phyloP scores from a whole-genome alignment of 2,888 invertebrate species.

The Zootermopsis nevadensis region DNA sequence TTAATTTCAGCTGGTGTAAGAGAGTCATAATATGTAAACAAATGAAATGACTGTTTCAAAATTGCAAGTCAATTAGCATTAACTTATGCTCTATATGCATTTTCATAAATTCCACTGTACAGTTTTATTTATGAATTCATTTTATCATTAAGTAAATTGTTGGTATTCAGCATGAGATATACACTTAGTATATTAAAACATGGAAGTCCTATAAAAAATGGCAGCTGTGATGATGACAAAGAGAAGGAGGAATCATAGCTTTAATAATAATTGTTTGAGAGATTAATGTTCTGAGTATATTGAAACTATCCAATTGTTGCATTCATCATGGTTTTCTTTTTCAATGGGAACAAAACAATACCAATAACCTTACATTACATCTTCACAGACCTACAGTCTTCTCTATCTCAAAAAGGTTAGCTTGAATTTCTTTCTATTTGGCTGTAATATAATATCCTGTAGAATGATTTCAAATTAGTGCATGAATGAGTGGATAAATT shows the following conservation, averaged over 20 bases:
- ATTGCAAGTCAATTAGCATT: too few relatives aligned
- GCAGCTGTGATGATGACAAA: background rate
- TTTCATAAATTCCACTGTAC: too few relatives aligned
- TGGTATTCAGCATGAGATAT: too few relatives aligned
- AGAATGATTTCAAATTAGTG: background rate
- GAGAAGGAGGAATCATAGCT: background rate
- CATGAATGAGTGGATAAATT: background rate
- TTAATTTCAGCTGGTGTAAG: too few relatives aligned
- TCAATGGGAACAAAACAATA: constrained; percentile 35
- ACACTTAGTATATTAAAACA: too few relatives aligned
- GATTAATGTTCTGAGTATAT: background rate
- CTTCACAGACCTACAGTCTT: constrained; percentile 64
- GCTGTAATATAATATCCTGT: background rate
- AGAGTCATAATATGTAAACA: too few relatives aligned
- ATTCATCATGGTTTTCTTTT: constrained; percentile 30
- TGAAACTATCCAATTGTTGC: constrained; percentile 23
- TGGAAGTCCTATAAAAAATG: background rate
- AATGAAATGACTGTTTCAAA: too few relatives aligned
- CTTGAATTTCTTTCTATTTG: constrained; percentile 45
- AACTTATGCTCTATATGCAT: too few relatives aligned
- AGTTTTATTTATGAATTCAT: too few relatives aligned
- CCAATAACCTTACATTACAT: constrained; percentile 36
- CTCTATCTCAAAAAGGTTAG: constrained; percentile 64
- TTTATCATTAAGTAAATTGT: too few relatives aligned
- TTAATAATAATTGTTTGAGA: background rate